Evolutionary conservation across 2,113 vertebrate species (phyloP).

Genomic region (Pachypanchax playfairii): DNA sequence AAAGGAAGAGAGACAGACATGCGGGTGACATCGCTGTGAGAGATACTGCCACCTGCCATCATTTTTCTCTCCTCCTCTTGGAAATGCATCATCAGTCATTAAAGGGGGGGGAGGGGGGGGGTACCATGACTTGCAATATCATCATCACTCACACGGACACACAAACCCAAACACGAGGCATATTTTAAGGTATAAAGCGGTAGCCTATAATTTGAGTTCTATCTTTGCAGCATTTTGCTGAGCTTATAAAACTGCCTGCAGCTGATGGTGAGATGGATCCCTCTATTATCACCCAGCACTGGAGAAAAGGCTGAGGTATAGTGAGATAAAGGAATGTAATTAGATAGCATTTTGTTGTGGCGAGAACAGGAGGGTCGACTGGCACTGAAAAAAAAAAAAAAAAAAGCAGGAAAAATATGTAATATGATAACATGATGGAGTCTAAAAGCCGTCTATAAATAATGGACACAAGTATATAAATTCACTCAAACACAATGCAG

Average conservation of each 20-base stretch:
- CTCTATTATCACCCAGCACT: conserved; percentile 72
- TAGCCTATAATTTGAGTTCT: conserved; percentile 67
- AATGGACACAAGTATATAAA: conserved; percentile 21
- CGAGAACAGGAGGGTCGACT: conserved; percentile 49
- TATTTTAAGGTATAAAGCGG: conserved; percentile 75
- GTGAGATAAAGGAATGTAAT: conserved; percentile 74
- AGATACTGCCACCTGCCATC: conserved; percentile 69
- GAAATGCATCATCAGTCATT: conserved; percentile 79
- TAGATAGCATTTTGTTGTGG: conserved; percentile 69
- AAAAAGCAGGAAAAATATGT: conserved; percentile 18
- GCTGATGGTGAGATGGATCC: conserved; percentile 80
- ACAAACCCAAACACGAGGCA: conserved; percentile 48
- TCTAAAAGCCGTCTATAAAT: conserved; percentile 25
- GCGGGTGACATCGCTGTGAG: conserved; percentile 58
- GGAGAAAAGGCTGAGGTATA: conserved; percentile 52
- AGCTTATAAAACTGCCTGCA: conserved; percentile 74
- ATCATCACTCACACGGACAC: conserved; percentile 59
- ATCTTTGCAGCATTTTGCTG: conserved; percentile 73
- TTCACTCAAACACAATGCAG: conserved; percentile 17
- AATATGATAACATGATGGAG: conserved; percentile 45
- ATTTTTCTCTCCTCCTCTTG: conserved; percentile 66
- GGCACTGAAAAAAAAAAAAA: conserved; percentile 24
- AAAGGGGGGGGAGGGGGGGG: no score
- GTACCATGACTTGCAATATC: conserved; percentile 62
- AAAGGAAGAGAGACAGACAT: conserved; percentile 52